Evolutionary conservation across 2,888 invertebrate species (phyloP).

Genomic region (Cryptophagus acutangulus): DNA sequence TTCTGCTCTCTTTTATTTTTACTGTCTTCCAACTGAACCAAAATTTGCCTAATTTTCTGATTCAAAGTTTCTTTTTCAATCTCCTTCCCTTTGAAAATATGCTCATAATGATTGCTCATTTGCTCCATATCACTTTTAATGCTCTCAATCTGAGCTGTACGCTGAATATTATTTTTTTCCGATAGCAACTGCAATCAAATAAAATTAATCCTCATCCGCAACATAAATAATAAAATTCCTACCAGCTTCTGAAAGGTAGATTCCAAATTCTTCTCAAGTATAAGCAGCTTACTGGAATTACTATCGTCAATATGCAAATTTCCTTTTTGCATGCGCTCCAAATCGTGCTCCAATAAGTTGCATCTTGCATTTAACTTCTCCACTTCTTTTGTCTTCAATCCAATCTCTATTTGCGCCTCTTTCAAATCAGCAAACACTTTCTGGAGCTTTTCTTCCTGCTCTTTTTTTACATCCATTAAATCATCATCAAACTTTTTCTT

Average conservation of each 20-base stretch:
- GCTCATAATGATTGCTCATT: constrained; percentile 52
- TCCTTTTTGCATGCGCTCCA: constrained; percentile 45
- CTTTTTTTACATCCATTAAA: constrained; percentile 53
- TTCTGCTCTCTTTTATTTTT: too few species aligned
- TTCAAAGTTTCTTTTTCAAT: constrained; percentile 53
- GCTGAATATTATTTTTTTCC: constrained; percentile 55
- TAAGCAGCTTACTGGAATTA: constrained; percentile 42
- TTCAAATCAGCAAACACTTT: constrained; percentile 55
- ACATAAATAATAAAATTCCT: constrained; percentile 19
- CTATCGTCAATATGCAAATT: constrained; percentile 41
- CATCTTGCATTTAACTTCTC: constrained; percentile 55
- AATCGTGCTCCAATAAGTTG: constrained; percentile 52
- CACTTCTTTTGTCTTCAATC: constrained; percentile 53
- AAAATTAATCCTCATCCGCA: constrained; percentile 8
- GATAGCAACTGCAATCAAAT: constrained; percentile 50
- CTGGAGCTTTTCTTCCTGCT: constrained; percentile 56
- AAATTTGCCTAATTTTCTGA: constrained; percentile 44
- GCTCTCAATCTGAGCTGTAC: constrained; percentile 56
- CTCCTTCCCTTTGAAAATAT: constrained; percentile 55
- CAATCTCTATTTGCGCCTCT: constrained; percentile 54
- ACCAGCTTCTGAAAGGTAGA: constrained; percentile 58
- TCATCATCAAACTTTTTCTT: constrained; percentile 56
- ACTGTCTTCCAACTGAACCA: constrained; percentile 43
- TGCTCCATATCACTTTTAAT: constrained; percentile 56
- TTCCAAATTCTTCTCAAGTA: constrained; percentile 55